Evolutionary conservation across 2,888 invertebrate species (phyloP).

Genomic region (Pseudococcus viburni): DNA sequence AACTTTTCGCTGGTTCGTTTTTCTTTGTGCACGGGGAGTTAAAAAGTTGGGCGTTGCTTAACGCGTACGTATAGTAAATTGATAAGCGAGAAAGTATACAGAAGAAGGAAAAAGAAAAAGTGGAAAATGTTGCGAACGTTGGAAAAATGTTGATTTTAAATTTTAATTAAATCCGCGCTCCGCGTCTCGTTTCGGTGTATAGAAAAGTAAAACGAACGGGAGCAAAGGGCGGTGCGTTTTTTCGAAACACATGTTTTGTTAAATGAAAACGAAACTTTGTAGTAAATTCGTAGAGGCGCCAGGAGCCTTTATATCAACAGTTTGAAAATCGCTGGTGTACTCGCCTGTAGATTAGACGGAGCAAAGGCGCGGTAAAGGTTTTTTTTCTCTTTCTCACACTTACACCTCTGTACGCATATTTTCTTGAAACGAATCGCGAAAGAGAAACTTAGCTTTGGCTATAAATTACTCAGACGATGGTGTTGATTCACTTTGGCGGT

Average conservation of each 20-base stretch:
- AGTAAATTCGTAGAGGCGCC: background rate
- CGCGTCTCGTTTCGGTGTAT: too few relatives aligned
- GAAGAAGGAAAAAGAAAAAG: background rate
- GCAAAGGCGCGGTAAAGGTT: background rate
- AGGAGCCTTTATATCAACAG: constrained; percentile 23
- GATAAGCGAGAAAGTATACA: background rate
- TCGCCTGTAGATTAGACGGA: background rate
- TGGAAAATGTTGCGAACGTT: background rate
- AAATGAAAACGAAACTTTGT: constrained; percentile 44
- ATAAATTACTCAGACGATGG: constrained; percentile 17
- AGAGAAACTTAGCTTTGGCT: background rate
- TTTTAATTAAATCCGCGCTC: constrained; percentile 47
- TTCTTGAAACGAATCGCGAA: background rate
- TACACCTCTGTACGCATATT: background rate
- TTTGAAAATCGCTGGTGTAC: constrained; percentile 5
- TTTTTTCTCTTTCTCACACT: background rate
- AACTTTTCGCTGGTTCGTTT: background rate
- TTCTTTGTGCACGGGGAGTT: background rate
- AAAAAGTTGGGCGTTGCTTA: background rate
- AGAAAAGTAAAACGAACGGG: background rate
- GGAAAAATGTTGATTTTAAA: constrained; percentile 53
- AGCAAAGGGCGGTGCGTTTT: background rate
- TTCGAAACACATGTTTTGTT: constrained; percentile 47
- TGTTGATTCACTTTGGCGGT: background rate
- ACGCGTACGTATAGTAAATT: background rate